Conservation (phyloP, 2,113 vertebrate genomes). For the Heliornis fulica region DNA sequence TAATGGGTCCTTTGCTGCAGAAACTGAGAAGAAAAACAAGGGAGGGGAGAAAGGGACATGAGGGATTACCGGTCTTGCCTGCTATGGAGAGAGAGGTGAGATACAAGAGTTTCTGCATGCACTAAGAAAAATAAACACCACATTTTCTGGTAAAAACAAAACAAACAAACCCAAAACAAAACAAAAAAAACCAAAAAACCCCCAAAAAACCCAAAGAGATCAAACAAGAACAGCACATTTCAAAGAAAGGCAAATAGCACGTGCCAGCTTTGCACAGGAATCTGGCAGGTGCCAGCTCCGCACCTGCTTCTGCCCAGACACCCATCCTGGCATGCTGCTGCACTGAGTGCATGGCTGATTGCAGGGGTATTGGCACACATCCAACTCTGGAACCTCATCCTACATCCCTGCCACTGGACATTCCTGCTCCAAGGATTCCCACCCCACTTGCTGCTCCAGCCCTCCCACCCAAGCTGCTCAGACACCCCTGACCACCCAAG, state of each 20-base stretch:
- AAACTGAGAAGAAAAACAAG: neutral
- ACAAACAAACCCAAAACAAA: neutral
- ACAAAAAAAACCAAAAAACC: too few species aligned
- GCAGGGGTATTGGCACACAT: fast-evolving
- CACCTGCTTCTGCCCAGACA: neutral
- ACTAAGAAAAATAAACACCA: neutral
- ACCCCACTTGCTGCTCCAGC: too few species aligned
- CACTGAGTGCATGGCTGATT: neutral
- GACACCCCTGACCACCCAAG: neutral
- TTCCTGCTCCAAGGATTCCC: neutral
- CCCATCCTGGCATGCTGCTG: fast-evolving
- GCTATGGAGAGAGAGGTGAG: neutral
- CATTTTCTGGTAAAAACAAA: neutral
- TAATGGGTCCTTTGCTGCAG: neutral
- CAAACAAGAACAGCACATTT: neutral
- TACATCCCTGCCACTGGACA: neutral
- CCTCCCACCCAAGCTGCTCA: neutral
- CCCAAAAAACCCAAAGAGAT: neutral
- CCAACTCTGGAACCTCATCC: neutral
- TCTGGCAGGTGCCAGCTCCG: neutral
- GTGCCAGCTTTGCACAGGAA: neutral
- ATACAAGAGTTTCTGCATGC: neutral
- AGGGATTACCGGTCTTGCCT: neutral
- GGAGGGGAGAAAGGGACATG: too few species aligned
- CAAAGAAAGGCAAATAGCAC: neutral